Base-by-base conservation (phyloP, 37 sponge, comb jelly and placozoan genomes). In the Ephydatia muelleri region DNA sequence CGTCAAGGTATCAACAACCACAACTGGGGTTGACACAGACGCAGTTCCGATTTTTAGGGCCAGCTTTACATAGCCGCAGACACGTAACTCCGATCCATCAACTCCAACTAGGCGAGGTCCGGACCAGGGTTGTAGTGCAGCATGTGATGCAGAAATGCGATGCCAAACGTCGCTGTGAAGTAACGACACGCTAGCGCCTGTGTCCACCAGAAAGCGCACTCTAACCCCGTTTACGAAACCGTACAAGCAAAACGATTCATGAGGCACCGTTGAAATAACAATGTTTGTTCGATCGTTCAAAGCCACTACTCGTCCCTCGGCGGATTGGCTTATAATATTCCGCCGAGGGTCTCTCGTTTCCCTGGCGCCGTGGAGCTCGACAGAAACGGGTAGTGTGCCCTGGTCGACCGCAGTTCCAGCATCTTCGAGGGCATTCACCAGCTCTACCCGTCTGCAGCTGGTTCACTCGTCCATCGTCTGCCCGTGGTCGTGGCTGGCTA, bases 171-270 rank as follows among this genome's bases (percentile, higher is more conserved):
- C 43, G 66, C 31, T 35, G 25, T 31, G 21, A n/a, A 85, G 40
- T 35, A 85, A 47, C 8, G 85, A 37, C 29, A 67, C 78, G 27
- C 48, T 68, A 29, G 85, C 79, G 12, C 79, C 85, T 49, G 85
- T 85, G 39, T 85, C 85, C 48, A 85, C 78, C 37, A 77, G 49
- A 77, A 81, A 77, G 23, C 48, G 35, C 12, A 36, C 85, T 2
- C 36, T 67, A 34, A n/a, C 25, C 23, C 30, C 79, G 64, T 85
- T 78, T 11, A 85, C 71, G n/a, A 22, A 38, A 21, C 23, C 68
- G 21, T 21, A 25, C 26, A 85, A 23, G 29, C 13, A 14, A 76
- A 36, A 85, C 13, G 21, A 48, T 68, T 19, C 12, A 64, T 8
- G 27, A 47, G 27, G 35, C 21, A 32, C 11, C 26, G 19, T 67